phyloP scores from a whole-genome alignment of 2,113 vertebrate species.

The Synodontis membranacea region DNA sequence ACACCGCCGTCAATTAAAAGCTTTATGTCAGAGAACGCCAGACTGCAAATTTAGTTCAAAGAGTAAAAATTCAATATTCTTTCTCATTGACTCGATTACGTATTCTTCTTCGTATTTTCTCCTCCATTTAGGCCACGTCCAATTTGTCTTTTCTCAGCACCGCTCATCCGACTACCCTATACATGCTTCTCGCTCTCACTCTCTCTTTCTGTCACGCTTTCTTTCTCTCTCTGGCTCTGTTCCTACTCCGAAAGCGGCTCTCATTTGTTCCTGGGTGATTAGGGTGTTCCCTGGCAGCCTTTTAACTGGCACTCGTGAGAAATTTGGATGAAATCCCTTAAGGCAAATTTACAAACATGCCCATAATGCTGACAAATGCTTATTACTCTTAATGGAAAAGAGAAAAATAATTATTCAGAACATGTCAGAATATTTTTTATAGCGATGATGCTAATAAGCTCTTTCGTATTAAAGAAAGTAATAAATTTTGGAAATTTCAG shows the following conservation, averaged over 20 bases:
- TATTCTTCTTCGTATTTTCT: not conserved
- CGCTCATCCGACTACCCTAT: not conserved
- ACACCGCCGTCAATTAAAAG: slow-evolving; percentile 7
- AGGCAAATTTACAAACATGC: slow-evolving; percentile 33
- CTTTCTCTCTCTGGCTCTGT: slow-evolving; percentile 15
- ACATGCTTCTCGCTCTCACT: not conserved
- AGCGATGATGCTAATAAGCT: not conserved
- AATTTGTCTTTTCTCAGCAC: slow-evolving; percentile 2
- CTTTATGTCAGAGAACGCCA: slow-evolving; percentile 28
- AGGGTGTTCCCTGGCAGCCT: slow-evolving; percentile 41
- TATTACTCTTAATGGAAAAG: slow-evolving; percentile 14
- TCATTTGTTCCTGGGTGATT: slow-evolving; percentile 41
- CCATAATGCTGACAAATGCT: slow-evolving; percentile 28
- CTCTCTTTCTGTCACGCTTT: slow-evolving; percentile 18
- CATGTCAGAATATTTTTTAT: slow-evolving; percentile 9
- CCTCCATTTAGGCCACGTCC: not conserved
- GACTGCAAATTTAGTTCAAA: slow-evolving; percentile 12
- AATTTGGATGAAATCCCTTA: slow-evolving; percentile 26
- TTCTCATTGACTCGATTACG: not conserved
- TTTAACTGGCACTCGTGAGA: slow-evolving; percentile 49
- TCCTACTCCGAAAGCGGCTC: not conserved
- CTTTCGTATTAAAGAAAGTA: not conserved
- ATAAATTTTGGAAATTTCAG: not conserved
- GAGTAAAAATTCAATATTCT: not conserved
- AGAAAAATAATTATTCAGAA: too few relatives aligned